Conservation (phyloP, 2,113 vertebrate species). For the Suncus etruscus region DNA sequence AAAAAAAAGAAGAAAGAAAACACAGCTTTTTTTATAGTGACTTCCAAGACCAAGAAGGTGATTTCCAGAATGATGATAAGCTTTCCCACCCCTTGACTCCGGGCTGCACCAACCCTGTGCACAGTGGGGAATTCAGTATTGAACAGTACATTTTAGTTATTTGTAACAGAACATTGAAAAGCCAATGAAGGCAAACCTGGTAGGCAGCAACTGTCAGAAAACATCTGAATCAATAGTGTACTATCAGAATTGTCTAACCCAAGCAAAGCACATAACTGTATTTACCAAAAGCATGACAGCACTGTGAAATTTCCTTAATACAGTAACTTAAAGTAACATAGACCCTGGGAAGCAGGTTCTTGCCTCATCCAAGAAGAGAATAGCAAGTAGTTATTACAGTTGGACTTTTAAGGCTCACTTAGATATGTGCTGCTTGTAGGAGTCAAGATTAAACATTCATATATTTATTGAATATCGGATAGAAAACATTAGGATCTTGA, state of each 20-base stretch:
- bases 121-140: constrained; percentile 66
- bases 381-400: background rate
- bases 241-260: constrained; percentile 66
- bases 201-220: constrained; percentile 72
- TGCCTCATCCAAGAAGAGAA: constrained; percentile 21
- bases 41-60: constrained; percentile 53
- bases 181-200: constrained; percentile 76
- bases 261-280: constrained; percentile 69
- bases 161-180: constrained; percentile 80
- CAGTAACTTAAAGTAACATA: constrained; percentile 14
- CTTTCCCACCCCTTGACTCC: background rate
- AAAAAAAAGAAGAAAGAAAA: constrained; percentile 52
- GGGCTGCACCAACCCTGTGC: constrained; percentile 3
- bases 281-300: constrained; percentile 61
- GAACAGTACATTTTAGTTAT: constrained; percentile 79
- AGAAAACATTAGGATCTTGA: background rate
- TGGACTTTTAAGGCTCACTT: background rate
- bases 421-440: background rate
- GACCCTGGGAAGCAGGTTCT: constrained; percentile 4
- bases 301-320: constrained; percentile 61
- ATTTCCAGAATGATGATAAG: constrained; percentile 58
- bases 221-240: constrained; percentile 62
- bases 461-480: background rate
- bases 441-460: background rate
- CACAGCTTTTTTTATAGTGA: constrained; percentile 21